Percentiles rank a stretch among this genome's conserved stretches.
These are phyloP conservation scores for Mayetiola destructor DNA, from an alignment of 2,888 invertebrate genomes.

Conservation along the genomic window DNA sequence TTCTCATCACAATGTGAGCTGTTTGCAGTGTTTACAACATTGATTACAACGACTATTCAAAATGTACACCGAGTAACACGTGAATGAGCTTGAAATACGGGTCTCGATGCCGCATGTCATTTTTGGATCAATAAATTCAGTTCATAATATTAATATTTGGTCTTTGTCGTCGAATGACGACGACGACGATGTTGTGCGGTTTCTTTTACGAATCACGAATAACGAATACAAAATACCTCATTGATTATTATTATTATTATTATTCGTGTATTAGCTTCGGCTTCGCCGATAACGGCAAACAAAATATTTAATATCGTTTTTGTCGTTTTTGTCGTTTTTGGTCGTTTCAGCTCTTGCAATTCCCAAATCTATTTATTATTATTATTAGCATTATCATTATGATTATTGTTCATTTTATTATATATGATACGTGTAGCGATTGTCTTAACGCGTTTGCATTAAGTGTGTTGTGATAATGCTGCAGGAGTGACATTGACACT, in stretches of 20 bases:
- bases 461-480: slow-evolving; percentile 4
- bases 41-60: no score
- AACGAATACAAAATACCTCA: background rate
- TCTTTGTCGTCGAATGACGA: no score
- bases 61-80: background rate
- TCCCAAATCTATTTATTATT: slow-evolving; percentile 1
- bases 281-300: background rate
- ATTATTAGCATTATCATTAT: no score
- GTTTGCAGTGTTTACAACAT: background rate
- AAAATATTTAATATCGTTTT: no score
- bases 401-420: background rate
- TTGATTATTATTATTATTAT: background rate
- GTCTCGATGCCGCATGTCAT: no score
- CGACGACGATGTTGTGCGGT: background rate
- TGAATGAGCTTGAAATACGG: no score
- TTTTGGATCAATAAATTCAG: no score
- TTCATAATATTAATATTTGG: no score
- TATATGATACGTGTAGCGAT: background rate
- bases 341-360: background rate
- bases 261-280: background rate
- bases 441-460: slow-evolving; percentile 2
- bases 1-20: slow-evolving; percentile 1
- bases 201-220: no score
- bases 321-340: background rate
- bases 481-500: slow-evolving; percentile 11